A percentile compares a stretch with the other conserved stretches of the same genome.
Evolutionary conservation across 2,888 invertebrate genomes (phyloP).

Genomic region (Pollenia amentaria): DNA sequence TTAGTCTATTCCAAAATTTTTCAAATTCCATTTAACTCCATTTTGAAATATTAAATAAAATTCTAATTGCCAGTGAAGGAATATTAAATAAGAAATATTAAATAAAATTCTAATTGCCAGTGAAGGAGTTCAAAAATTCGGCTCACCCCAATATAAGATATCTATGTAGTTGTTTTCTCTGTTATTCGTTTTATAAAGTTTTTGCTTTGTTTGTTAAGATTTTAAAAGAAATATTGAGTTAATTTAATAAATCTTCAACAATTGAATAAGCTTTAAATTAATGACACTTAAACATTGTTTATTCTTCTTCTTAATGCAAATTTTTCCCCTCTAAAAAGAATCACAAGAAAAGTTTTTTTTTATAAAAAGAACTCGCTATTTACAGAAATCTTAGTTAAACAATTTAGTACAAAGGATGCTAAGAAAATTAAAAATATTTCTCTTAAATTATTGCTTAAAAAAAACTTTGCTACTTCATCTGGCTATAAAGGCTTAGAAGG

Average conservation of each 20-base stretch:
- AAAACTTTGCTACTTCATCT: background rate
- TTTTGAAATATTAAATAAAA: too few relatives aligned
- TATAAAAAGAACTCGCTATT: background rate
- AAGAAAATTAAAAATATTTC: background rate
- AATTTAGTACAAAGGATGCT: background rate
- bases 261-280: constrained; percentile 84
- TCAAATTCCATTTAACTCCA: too few relatives aligned
- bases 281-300: constrained; percentile 80
- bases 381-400: background rate
- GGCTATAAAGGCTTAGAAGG: background rate
- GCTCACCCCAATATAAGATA: too few relatives aligned
- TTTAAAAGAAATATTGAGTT: constrained; percentile 78
- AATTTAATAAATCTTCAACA: constrained; percentile 84
- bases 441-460: background rate
- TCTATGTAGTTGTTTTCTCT: background rate
- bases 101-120: too few relatives aligned
- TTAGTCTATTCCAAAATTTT: too few relatives aligned
- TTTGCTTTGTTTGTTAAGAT: constrained; percentile 41
- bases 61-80: too few relatives aligned
- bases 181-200: constrained; percentile 19
- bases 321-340: background rate
- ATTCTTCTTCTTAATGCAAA: constrained; percentile 77
- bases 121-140: too few relatives aligned
- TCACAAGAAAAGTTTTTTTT: background rate
- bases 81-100: too few relatives aligned